These are phyloP conservation scores for Zoanthus sociatus DNA, from an alignment of 92 coral and sea anemone species.

Conservation along the genomic window DNA sequence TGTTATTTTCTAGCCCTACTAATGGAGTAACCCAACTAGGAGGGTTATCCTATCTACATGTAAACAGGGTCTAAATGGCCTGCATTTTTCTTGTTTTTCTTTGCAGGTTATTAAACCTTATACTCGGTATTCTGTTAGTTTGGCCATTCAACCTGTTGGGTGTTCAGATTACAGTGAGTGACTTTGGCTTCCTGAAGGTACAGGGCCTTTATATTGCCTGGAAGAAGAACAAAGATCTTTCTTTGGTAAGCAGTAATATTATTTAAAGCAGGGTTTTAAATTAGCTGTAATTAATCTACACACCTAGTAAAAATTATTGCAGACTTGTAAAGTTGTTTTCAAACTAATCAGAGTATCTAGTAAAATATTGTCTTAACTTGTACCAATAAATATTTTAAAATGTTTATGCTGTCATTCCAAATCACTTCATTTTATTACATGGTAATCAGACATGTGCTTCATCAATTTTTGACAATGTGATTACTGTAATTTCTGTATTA, in stretches of 20 bases:
- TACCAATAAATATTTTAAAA: too few species aligned
- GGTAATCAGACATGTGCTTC: too few species aligned
- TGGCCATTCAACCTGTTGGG: conserved; percentile 48
- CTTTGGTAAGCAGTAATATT: conserved; percentile 16
- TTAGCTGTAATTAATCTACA: background rate
- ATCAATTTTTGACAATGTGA: too few species aligned
- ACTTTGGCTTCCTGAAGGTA: conserved; percentile 48
- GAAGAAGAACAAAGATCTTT: conserved; percentile 18
- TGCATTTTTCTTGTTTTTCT: background rate
- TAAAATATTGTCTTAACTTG: too few species aligned
- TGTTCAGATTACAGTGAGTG: conserved; percentile 21
- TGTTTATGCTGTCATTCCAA: too few species aligned
- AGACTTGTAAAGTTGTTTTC: background rate
- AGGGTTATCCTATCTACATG: too few species aligned
- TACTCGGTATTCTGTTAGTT: conserved; percentile 25
- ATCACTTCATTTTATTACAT: too few species aligned
- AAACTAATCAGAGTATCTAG: background rate
- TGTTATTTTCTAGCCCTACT: too few species aligned
- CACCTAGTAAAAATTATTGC: background rate
- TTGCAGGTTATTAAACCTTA: conserved; percentile 31
- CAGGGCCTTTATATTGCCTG: conserved; percentile 20
- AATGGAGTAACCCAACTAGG: too few species aligned
- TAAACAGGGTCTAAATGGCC: background rate
- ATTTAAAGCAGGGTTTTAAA: background rate
- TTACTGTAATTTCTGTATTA: too few species aligned